Base-by-base conservation (phyloP, 2,797 vertebrate species). In the Sebastes hubbsi region DNA sequence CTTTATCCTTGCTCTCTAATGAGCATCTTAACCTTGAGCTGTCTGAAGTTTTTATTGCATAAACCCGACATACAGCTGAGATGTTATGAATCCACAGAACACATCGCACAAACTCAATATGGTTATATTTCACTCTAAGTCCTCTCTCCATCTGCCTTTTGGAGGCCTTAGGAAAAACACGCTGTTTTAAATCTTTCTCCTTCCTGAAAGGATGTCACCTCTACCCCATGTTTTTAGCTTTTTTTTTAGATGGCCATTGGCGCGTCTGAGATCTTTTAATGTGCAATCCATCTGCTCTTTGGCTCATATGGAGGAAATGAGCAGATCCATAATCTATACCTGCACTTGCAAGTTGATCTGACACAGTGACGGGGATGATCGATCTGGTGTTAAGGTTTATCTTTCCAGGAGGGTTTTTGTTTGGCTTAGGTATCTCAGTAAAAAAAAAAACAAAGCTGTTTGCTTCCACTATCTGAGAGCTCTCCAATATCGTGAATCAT, bases 221-320 rank as follows among this genome's bases (percentile, higher is more conserved):
- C 75, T 58, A 65, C 86, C 81, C 73, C 75, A 77, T 76, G 75
- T 83, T 73, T 87, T 82, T 46, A 73, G 72, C 72, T 49, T 2
- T 54, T 54, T 81, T 87, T 89, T 89, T 84, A 87, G 88, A 93
- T 71, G 87, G 70, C 81, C 87, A 69, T 75, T 73, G 87, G 89
- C 85, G 61, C 16, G 58, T 86, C 83, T 90, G 81, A 90, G 75
- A 75, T 89, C 88, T 86, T 87, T 86, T 90, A 93, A 94, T 91
- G 85, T 87, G 82, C 81, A 90, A 94, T 93, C 92, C 94, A 94
- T 95, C 93, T 95, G 91, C 83, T 88, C 72, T 83, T 82, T 77
- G 88, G 83, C 84, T 93, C 77, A 83, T 30, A 72, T 36, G 14
- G 74, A 88, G 91, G 91, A 94, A 94, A 93, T 92, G 85, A 93